These are phyloP conservation scores for Hoplias malabaricus DNA, from an alignment of 2,113 vertebrate genomes.

Conservation along the genomic window DNA sequence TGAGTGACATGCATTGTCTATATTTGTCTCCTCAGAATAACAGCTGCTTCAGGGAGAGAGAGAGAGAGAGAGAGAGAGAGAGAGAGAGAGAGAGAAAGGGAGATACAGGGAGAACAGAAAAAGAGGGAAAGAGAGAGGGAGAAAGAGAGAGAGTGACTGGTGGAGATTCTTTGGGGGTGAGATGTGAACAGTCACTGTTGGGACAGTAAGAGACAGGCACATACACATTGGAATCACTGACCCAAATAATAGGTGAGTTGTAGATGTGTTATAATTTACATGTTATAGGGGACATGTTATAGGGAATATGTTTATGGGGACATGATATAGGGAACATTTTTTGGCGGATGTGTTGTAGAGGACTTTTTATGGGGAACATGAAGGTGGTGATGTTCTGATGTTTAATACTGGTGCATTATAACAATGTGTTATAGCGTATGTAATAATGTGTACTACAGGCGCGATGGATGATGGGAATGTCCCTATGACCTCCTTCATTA, in stretches of 20 bases:
- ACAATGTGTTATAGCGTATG: background rate
- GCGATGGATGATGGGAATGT: constrained; percentile 73
- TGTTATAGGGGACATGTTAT: background rate
- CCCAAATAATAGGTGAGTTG: background rate
- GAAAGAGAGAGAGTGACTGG: constrained; percentile 4
- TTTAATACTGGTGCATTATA: no score
- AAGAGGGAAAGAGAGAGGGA: background rate
- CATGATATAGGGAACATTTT: background rate
- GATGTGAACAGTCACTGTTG: background rate
- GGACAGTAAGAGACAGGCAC: background rate
- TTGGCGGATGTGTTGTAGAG: background rate
- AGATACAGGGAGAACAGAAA: no score
- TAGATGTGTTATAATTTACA: background rate
- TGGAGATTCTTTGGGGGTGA: no score
- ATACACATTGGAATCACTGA: background rate
- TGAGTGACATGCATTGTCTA: constrained; percentile 66
- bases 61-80: constrained; percentile 16
- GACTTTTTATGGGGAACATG: no score
- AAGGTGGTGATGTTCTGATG: background rate
- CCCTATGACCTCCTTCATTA: constrained; percentile 64
- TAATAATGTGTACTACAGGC: background rate
- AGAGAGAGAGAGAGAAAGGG: constrained; percentile 33
- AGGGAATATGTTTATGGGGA: background rate
- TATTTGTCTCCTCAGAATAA: constrained; percentile 65
- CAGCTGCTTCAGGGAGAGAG: constrained; percentile 58